Percentiles rank a stretch among this genome's conserved stretches.
Evolutionary conservation across 2,113 vertebrate species (phyloP).

Genomic region (Rana temporaria): DNA sequence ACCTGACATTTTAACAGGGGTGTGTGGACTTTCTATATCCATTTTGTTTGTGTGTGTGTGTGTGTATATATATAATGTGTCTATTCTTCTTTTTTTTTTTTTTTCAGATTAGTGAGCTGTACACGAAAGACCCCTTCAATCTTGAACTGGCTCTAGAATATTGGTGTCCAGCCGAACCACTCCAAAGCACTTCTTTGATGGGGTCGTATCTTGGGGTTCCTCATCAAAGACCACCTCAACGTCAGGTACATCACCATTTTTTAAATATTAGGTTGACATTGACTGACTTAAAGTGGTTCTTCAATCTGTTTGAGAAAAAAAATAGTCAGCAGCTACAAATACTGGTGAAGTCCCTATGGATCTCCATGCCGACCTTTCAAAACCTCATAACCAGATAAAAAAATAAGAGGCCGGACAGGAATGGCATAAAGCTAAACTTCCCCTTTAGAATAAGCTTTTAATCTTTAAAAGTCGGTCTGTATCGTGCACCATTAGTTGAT

Average conservation of each 20-base stretch:
- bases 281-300: neutral
- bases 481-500: too few relatives aligned
- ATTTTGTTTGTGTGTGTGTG: neutral
- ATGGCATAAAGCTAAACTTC: too few relatives aligned
- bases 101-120: conserved; percentile 89
- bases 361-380: too few relatives aligned
- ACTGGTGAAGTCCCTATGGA: too few relatives aligned
- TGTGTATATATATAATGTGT: too few relatives aligned
- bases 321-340: too few relatives aligned
- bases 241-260: conserved; percentile 78
- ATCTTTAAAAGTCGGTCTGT: too few relatives aligned
- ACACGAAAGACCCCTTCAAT: conserved; percentile 87
- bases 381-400: too few relatives aligned
- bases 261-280: neutral
- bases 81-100: neutral
- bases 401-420: too few relatives aligned
- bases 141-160: conserved; percentile 92
- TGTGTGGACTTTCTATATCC: neutral
- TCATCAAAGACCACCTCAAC: conserved; percentile 92
- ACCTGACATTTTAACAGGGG: too few relatives aligned
- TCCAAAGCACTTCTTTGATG: conserved; percentile 86
- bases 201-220: conserved; percentile 92
- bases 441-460: too few relatives aligned
- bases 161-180: conserved; percentile 93
- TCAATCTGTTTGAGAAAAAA: too few relatives aligned